Percentiles rank a stretch among this genome's conserved stretches.
These are phyloP conservation scores for Tetramorium parvispinum DNA, from an alignment of 1,140 invertebrate species.

Conservation along the genomic window DNA sequence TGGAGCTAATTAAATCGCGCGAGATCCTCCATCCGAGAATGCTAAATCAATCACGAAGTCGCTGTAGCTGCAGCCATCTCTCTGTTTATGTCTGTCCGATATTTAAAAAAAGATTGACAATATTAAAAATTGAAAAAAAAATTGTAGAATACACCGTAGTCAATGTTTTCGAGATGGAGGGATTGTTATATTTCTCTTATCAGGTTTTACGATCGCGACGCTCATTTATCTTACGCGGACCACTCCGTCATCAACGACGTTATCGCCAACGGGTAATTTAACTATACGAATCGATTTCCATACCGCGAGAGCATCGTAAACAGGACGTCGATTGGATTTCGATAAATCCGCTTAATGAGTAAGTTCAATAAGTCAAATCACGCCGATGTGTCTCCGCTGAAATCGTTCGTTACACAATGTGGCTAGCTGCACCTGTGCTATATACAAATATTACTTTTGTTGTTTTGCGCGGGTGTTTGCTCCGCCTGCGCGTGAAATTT, in stretches of 20 bases:
- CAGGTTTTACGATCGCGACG: constrained; percentile 48
- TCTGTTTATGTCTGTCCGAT: constrained; percentile 7
- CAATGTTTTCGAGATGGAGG: neutral
- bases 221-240: constrained; percentile 67
- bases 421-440: constrained; percentile 25
- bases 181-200: constrained; percentile 65
- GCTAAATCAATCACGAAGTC: constrained; percentile 38
- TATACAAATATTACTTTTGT: constrained; percentile 61
- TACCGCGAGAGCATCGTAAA: constrained; percentile 56
- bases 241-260: constrained; percentile 70
- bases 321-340: constrained; percentile 64
- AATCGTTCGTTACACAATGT: constrained; percentile 64
- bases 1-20: constrained; percentile 37
- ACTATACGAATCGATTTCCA: constrained; percentile 67
- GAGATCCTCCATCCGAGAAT: constrained; percentile 8
- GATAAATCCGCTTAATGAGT: constrained; percentile 70
- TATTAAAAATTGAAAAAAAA: constrained; percentile 1
- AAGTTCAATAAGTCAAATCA: constrained; percentile 70
- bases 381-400: constrained; percentile 25
- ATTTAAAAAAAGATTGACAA: constrained; percentile 38
- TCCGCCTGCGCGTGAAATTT: neutral
- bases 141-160: neutral
- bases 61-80: neutral
- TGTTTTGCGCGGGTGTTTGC: constrained; percentile 35
- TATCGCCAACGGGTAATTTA: constrained; percentile 69